Evolutionary conservation across 2,113 vertebrate genomes (phyloP), one percentile per base, ranked within the genome.

Genomic region (Myxocyprinus asiaticus): DNA sequence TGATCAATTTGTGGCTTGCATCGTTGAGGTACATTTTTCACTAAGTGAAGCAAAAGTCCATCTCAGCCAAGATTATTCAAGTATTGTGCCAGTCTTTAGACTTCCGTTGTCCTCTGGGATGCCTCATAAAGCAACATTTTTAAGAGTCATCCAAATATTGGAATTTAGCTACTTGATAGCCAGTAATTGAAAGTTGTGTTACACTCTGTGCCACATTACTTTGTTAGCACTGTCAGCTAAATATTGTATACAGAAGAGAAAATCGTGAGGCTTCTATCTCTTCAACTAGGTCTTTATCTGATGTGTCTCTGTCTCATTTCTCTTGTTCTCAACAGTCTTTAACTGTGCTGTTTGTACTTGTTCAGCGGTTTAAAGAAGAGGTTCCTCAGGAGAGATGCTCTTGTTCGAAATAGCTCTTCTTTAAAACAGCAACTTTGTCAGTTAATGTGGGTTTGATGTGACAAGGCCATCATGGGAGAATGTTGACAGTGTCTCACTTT

Each of bases 361-460:
- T 17, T 67, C 76, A 56, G 76, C 47, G 61, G 73, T 70, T 82
- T 70, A 64, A 76, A 67, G 82, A 82, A 83, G 77, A 9, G 53
- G 62, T 73, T 76, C 74, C 82, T 72, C 84, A 62, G 4, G 85
- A 85, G 85, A 86, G 76, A 77, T 58, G 58, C 11, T 70, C 47
- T 72, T 17, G 14, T 76, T 80, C 47, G 43, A 71, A 83, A 77
- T 76, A 62, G 76, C 76, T 76, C 78, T 44, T 86, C 76, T 61
- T 67, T 68, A 68, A 67, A 66, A 51, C 78, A 45, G 64, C 61
- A 61, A 75, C 10, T 44, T 72, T 80, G 83, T 82, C 83, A 74
- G 76, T 83, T 82, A 76, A 56, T 75, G 50, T n/a, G 33, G 79
- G 62, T 69, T 83, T 85, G 83, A 85, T 81, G 81, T 83, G 85